Conservation (phyloP, 2,888 invertebrate species). For the Agrilus cyanescens region DNA sequence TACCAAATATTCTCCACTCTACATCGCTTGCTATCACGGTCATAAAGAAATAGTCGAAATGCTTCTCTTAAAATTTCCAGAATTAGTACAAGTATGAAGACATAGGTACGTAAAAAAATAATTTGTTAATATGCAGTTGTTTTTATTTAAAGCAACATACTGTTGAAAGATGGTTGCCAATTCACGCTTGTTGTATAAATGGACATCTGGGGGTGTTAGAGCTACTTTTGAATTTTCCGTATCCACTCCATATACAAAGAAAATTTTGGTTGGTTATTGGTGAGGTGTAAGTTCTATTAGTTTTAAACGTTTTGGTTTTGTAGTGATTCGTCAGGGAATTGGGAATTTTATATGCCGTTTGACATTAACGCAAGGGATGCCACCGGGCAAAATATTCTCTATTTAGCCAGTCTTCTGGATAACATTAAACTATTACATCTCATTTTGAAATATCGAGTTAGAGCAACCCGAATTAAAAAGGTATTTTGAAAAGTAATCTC, state of each 20-base stretch:
- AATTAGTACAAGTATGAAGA: constrained; percentile 70
- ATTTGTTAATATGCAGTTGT: constrained; percentile 9
- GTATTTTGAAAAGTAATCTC: constrained; percentile 17
- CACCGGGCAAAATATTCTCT: constrained; percentile 81
- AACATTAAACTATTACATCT: constrained; percentile 67
- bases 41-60: constrained; percentile 64
- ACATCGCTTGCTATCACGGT: constrained; percentile 82
- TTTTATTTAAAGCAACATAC: constrained; percentile 53
- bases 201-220: constrained; percentile 71
- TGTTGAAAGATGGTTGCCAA: constrained; percentile 83
- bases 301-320: constrained; percentile 13
- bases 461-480: constrained; percentile 36
- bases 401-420: constrained; percentile 77
- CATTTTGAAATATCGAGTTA: constrained; percentile 59
- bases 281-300: no score
- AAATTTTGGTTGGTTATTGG: constrained; percentile 41
- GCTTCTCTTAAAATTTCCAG: constrained; percentile 70
- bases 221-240: constrained; percentile 66
- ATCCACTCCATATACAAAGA: constrained; percentile 58
- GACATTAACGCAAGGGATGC: constrained; percentile 87
- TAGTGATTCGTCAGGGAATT: constrained; percentile 59
- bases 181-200: constrained; percentile 87
- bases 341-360: constrained; percentile 80
- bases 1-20: constrained; percentile 85
- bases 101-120: constrained; percentile 22